Conservation (phyloP, 2,113 vertebrate genomes). For the Sapajus apella region DNA sequence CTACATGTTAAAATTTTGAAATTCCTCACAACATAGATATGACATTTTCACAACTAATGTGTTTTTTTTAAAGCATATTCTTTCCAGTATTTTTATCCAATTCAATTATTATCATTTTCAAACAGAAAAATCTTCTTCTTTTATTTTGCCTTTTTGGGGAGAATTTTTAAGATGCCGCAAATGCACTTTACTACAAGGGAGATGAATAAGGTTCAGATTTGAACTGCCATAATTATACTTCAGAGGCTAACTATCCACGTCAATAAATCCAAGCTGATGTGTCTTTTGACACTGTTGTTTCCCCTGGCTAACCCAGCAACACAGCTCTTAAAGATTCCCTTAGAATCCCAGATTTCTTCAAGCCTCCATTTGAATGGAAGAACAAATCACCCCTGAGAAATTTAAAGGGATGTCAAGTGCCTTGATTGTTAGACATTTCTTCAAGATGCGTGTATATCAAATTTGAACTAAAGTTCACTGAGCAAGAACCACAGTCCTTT, state of each 20-base stretch:
- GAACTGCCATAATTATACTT: constrained; percentile 16
- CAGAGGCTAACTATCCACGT: background rate
- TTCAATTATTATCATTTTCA: background rate
- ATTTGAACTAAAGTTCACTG: background rate
- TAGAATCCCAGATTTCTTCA: background rate
- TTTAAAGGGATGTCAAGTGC: background rate
- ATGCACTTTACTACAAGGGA: background rate
- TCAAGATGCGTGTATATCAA: background rate
- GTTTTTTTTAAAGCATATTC: background rate
- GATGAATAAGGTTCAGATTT: background rate
- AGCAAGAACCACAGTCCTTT: background rate
- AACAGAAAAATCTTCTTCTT: constrained; percentile 1
- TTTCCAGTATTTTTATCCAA: background rate
- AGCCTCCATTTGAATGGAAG: background rate
- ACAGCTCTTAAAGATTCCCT: background rate
- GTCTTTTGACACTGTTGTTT: background rate
- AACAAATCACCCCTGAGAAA: constrained; percentile 15
- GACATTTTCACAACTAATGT: constrained; percentile 6
- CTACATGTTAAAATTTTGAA: background rate
- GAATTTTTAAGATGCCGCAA: background rate
- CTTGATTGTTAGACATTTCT: background rate
- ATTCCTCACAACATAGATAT: background rate
- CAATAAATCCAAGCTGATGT: background rate
- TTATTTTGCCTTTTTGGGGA: background rate
- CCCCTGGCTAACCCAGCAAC: background rate